These are phyloP conservation scores for Pyrgilauda ruficollis DNA, from an alignment of 2,113 vertebrate species.

Conservation along the genomic window DNA sequence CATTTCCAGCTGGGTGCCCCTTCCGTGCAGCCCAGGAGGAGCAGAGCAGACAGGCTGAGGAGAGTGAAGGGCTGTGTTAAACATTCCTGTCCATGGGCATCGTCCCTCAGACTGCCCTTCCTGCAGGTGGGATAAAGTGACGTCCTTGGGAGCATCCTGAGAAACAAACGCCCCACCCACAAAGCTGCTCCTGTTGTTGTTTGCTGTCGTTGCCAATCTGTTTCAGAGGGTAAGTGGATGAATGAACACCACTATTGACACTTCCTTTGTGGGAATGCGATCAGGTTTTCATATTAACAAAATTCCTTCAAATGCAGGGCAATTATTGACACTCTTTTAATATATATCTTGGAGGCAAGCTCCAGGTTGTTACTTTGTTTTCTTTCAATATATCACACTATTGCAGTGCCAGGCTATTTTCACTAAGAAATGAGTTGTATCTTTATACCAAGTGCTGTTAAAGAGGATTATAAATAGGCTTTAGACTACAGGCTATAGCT, in stretches of 20 bases:
- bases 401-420: conserved; percentile 36
- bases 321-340: background rate
- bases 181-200: background rate
- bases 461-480: conserved; percentile 64
- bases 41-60: background rate
- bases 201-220: background rate
- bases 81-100: background rate
- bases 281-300: background rate
- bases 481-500: conserved; percentile 57
- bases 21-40: background rate
- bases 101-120: background rate
- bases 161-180: background rate
- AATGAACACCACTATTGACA: background rate
- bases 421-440: conserved; percentile 59
- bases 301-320: background rate
- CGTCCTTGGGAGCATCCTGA: background rate
- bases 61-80: background rate
- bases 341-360: background rate
- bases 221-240: background rate
- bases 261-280: background rate
- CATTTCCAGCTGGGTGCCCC: background rate
- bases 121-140: background rate
- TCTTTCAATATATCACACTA: background rate
- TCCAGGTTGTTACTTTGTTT: conserved; percentile 23
- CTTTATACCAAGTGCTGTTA: conserved; percentile 53